Evolutionary conservation across 2,888 invertebrate species (phyloP).

Genomic region (Conus canariensis): DNA sequence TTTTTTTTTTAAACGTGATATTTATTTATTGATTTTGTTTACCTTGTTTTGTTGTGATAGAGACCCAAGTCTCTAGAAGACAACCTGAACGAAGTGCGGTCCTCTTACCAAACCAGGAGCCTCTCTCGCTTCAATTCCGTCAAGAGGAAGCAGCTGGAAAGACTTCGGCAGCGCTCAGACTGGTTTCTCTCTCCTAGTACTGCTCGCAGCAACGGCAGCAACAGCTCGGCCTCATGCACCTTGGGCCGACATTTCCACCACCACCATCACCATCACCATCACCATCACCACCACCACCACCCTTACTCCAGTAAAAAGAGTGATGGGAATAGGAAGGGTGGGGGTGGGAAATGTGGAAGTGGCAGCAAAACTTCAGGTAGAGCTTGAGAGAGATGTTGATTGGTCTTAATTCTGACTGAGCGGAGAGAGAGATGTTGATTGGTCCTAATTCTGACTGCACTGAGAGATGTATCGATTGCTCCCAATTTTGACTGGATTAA

Average conservation of each 20-base stretch:
- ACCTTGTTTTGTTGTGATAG: constrained; percentile 54
- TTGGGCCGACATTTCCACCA: constrained; percentile 33
- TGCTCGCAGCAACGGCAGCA: constrained; percentile 77
- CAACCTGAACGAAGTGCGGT: constrained; percentile 69
- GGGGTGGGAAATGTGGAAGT: constrained; percentile 31
- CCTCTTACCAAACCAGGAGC: constrained; percentile 65
- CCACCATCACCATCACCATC: constrained; percentile 16
- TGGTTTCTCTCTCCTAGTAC: constrained; percentile 86
- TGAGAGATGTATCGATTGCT: no score
- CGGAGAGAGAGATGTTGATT: no score
- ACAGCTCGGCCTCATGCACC: constrained; percentile 13
- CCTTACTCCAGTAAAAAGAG: constrained; percentile 31
- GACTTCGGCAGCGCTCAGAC: constrained; percentile 97
- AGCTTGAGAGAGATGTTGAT: not conserved
- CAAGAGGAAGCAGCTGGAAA: constrained; percentile 90
- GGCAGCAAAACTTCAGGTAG: constrained; percentile 35
- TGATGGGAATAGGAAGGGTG: constrained; percentile 28
- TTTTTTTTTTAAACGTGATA: no score
- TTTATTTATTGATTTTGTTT: no score
- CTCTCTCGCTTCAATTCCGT: constrained; percentile 77
- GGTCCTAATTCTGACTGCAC: no score
- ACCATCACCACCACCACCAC: constrained; percentile 37
- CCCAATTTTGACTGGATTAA: no score
- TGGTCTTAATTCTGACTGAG: no score
- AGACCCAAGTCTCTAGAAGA: constrained; percentile 74